These are phyloP conservation scores for Erithacus rubecula DNA, from an alignment of 2,797 vertebrate genomes.

Conservation along the genomic window DNA sequence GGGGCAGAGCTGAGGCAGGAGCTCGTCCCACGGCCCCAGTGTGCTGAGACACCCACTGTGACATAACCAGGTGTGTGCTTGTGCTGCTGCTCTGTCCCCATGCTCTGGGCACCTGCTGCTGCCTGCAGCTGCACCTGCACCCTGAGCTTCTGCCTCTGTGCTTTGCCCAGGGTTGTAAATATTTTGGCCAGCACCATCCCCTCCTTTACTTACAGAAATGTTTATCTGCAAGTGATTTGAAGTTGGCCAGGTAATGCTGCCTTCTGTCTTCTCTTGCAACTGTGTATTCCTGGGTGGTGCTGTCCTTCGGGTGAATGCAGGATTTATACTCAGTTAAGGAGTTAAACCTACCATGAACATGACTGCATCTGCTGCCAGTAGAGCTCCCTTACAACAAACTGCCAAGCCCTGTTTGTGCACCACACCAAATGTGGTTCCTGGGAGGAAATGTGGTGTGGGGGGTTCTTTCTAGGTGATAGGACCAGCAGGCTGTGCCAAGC, in stretches of 20 bases:
- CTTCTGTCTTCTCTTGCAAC: rapidly evolving
- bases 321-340: not conserved
- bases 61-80: rapidly evolving
- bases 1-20: not conserved
- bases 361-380: not conserved
- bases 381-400: not conserved
- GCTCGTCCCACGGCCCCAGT: not conserved
- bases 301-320: not conserved
- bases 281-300: not conserved
- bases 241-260: not conserved
- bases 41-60: rapidly evolving
- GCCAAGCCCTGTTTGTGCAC: rapidly evolving
- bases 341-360: rapidly evolving
- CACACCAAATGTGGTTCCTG: not conserved
- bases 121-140: rapidly evolving
- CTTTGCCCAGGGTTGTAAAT: not conserved
- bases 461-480: not conserved
- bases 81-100: not conserved
- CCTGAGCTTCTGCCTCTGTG: not conserved
- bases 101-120: not conserved
- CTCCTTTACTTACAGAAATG: not conserved
- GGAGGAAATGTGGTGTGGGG: not conserved
- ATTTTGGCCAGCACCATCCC: not conserved
- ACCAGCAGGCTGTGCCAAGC: not conserved
- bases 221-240: not conserved